Percentiles rank a stretch among this genome's conserved stretches.
These are phyloP conservation scores for Urocyon cinereoargenteus DNA, from an alignment of 2,797 vertebrate species.

Conservation along the genomic window DNA sequence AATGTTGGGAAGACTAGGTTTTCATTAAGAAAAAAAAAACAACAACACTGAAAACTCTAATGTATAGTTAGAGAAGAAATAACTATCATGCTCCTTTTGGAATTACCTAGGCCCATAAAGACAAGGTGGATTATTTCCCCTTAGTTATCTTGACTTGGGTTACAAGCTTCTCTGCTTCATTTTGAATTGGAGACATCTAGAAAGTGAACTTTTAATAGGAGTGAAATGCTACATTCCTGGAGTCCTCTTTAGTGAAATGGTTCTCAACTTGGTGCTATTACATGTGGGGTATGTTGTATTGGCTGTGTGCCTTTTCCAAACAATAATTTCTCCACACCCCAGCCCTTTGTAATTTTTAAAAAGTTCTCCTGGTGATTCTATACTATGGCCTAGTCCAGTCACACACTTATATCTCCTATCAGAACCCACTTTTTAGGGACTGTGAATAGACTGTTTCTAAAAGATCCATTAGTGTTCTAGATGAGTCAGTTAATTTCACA, in stretches of 20 bases:
- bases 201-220: background rate
- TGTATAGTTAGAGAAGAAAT: slow-evolving; percentile 17
- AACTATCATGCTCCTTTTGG: background rate
- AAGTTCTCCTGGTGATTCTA: background rate
- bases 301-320: background rate
- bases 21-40: slow-evolving; percentile 7
- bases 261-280: background rate
- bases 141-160: background rate
- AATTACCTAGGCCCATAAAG: background rate
- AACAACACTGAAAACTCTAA: background rate
- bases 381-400: background rate
- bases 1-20: background rate
- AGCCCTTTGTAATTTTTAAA: background rate
- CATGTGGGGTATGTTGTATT: background rate
- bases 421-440: background rate
- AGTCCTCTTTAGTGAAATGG: background rate
- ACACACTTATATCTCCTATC: background rate
- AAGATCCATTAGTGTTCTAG: slow-evolving; percentile 48
- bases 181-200: background rate
- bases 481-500: slow-evolving; percentile 57
- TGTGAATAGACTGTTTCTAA: slow-evolving; percentile 37
- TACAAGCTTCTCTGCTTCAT: background rate
- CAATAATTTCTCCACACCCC: background rate
- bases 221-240: background rate
- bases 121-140: background rate